phyloP scores from a whole-genome alignment of 2,888 invertebrate species.

The Drosophila setosimentum region DNA sequence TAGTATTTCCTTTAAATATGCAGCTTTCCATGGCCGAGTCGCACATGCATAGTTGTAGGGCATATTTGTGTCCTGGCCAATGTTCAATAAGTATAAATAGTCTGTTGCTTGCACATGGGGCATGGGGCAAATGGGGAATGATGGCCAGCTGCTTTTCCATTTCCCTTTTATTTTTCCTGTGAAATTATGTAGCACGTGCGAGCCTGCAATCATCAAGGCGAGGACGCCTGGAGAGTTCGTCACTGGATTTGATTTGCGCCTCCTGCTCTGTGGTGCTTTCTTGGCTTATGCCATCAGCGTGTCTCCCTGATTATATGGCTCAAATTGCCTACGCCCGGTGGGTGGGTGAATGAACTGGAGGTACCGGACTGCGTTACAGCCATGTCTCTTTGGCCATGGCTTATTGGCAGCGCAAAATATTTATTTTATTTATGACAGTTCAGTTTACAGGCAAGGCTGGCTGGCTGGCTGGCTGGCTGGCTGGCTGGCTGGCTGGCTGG shows the following conservation, averaged over 20 bases:
- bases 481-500: too few species aligned
- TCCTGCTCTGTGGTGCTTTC: slow-evolving; percentile 30
- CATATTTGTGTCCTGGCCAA: slow-evolving; percentile 10
- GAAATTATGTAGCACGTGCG: slow-evolving; percentile 57
- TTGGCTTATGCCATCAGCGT: slow-evolving; percentile 25
- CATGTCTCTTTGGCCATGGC: slow-evolving; percentile 14
- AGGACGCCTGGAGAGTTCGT: slow-evolving; percentile 46
- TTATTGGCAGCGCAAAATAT: slow-evolving; percentile 53
- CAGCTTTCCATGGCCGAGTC: neutral
- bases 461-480: too few species aligned
- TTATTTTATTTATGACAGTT: slow-evolving; percentile 63
- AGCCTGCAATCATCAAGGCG: slow-evolving; percentile 40
- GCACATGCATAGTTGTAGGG: neutral
- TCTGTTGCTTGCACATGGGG: neutral
- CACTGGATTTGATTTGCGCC: slow-evolving; percentile 61
- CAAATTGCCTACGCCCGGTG: slow-evolving; percentile 45
- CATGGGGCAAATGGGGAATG: neutral
- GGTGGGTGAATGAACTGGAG: neutral
- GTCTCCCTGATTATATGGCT: slow-evolving; percentile 48
- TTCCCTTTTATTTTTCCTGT: neutral
- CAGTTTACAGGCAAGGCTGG: slow-evolving; percentile 47
- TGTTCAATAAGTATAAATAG: slow-evolving; percentile 15
- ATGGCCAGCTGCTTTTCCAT: slow-evolving; percentile 36
- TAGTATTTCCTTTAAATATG: neutral
- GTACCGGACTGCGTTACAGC: neutral